A percentile compares a stretch with the other conserved stretches of the same genome.
Conservation (phyloP, 2,113 vertebrate species). For the Ginglymostoma cirratum region DNA sequence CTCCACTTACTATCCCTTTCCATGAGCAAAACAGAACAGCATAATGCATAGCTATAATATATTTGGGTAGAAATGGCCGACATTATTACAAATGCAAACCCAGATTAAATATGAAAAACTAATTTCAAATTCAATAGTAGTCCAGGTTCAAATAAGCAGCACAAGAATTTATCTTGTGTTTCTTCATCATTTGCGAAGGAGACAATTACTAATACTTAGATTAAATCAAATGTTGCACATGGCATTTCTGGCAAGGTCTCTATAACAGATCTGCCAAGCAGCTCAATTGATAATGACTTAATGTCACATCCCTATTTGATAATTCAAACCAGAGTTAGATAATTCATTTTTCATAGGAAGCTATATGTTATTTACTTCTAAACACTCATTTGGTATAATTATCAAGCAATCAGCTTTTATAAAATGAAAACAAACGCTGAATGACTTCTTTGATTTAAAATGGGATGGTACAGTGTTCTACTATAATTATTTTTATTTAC, state of each 20-base stretch:
- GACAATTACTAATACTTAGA: neutral
- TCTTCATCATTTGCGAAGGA: neutral
- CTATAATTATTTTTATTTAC: neutral
- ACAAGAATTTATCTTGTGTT: neutral
- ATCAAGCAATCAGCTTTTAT: neutral
- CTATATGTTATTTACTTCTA: neutral
- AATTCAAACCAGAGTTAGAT: neutral
- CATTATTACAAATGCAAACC: neutral
- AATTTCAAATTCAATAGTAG: neutral
- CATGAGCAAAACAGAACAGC: neutral
- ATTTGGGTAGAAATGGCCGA: neutral
- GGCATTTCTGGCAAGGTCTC: neutral
- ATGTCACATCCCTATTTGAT: neutral
- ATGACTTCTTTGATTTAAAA: neutral
- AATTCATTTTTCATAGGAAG: neutral
- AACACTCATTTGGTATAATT: neutral
- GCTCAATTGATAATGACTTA: neutral
- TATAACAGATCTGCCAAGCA: neutral
- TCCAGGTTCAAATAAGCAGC: neutral
- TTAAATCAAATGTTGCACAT: neutral
- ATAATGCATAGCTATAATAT: neutral
- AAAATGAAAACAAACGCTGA: neutral
- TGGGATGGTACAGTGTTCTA: neutral
- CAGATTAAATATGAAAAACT: neutral
- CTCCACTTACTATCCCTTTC: neutral